Evolutionary conservation across 92 coral and sea anemone genomes (phyloP).

Genomic region (Porites evermanni): DNA sequence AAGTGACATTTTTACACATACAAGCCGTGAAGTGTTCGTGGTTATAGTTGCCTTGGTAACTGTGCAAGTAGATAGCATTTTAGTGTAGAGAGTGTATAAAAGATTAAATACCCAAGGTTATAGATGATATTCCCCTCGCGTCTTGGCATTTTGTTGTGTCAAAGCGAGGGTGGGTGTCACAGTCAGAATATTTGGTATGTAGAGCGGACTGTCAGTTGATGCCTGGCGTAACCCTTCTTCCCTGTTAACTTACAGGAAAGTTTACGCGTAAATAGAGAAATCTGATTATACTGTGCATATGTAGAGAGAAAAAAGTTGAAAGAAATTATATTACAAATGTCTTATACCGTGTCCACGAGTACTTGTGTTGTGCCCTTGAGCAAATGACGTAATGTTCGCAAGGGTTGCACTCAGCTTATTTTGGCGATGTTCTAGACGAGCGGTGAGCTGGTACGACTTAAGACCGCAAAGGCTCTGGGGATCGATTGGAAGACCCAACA

Average conservation of each 20-base stretch:
- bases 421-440: no score
- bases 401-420: no score
- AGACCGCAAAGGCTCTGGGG: no score
- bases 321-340: slow-evolving; percentile 38
- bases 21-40: background rate
- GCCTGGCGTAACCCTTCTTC: background rate
- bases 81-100: background rate
- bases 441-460: no score
- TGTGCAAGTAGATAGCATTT: background rate
- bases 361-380: background rate
- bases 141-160: background rate
- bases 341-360: slow-evolving; percentile 6
- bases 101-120: background rate
- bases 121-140: no score
- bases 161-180: background rate
- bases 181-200: background rate
- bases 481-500: no score
- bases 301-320: slow-evolving; percentile 30
- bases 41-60: slow-evolving; percentile 8
- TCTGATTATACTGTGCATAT: slow-evolving; percentile 42
- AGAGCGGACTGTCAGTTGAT: background rate
- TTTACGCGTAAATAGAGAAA: slow-evolving; percentile 3
- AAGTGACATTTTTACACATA: background rate
- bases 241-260: background rate
- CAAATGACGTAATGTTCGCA: background rate